phyloP scores from a whole-genome alignment of 2,888 invertebrate species.

The Pheosia tremula region DNA sequence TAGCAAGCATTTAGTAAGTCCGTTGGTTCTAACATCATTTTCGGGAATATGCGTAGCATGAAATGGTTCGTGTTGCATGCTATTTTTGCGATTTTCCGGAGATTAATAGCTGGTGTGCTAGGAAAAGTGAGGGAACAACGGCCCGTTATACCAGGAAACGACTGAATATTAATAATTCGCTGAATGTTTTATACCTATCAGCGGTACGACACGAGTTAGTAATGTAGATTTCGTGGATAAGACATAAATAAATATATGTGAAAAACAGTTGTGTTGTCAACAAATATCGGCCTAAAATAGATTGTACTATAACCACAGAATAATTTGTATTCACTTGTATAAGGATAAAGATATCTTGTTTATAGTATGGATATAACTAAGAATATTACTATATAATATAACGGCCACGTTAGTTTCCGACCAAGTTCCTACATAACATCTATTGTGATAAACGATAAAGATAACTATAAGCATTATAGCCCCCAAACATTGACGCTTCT shows the following conservation, averaged over 20 bases:
- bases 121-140: slow-evolving; percentile 21
- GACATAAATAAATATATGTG: no score
- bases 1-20: not conserved
- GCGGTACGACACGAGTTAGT: not conserved
- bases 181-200: not conserved
- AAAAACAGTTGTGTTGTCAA: no score
- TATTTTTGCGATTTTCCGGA: slow-evolving; percentile 24
- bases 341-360: no score
- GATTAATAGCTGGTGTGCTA: slow-evolving; percentile 28
- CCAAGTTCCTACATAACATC: not conserved
- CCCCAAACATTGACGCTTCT: slow-evolving; percentile 19
- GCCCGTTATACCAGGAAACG: slow-evolving; percentile 14
- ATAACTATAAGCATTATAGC: slow-evolving; percentile 12
- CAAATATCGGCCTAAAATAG: no score
- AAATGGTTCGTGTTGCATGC: slow-evolving; percentile 20
- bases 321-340: no score
- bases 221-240: not conserved
- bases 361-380: no score
- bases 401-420: not conserved
- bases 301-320: no score
- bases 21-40: slow-evolving; percentile 9
- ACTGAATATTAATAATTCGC: slow-evolving; percentile 6
- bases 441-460: slow-evolving; percentile 14
- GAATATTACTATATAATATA: not conserved
- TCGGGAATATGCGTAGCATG: slow-evolving; percentile 17